Base-by-base conservation (phyloP, 2,797 vertebrate genomes). In the Thalassophryne amazonica region DNA sequence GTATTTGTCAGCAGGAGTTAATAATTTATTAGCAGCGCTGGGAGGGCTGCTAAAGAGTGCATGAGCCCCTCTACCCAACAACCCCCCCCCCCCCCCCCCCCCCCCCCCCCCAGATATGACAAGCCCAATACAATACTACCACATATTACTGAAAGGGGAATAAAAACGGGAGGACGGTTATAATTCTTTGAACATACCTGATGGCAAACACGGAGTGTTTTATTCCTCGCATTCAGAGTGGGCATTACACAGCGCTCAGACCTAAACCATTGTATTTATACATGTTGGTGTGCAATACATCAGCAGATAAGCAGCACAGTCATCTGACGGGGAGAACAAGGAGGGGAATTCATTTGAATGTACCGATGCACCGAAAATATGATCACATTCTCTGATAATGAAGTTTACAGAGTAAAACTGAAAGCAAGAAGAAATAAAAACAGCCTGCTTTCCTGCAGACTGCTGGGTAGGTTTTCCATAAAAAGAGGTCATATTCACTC, bases 1-100 rank as follows among this genome's bases (percentile, higher is more conserved):
- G 86, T 90, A 90, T 91, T 92, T 91, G 90, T 92, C 91, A 91
- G 89, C 85, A 87, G 80, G 81, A 90, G 89, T 92, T 91, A 92
- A 92, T 92, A 90, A 92, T 92, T 91, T 89, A 92, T 91, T 87
- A 87, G 84, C 73, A 80, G 69, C 50, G 86, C 86, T 82, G 73
- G 81, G 84, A 88, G 89, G 88, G 82, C 83, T 74, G 75, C 86
- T 84, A 84, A 85, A 83, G 83, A 87, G 86, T 82, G 77, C 66
- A 83, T 83, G 72, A 68, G 40, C 73, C 66, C 56, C 61, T 50
- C 54, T 53, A 50, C 78, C 73, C n/a, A n/a, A n/a, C n/a, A n/a
- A n/a, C n/a, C n/a, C 73, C 66, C 56, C 61, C 50, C 54, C 53
- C 50, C 78, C 73, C 73, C 66, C 56, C 61, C 50, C 54, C 53